Percentiles rank a stretch among this genome's conserved stretches.
These are phyloP conservation scores for Paedocypris sp. DNA, from an alignment of 2,113 vertebrate genomes.

Conservation along the genomic window DNA sequence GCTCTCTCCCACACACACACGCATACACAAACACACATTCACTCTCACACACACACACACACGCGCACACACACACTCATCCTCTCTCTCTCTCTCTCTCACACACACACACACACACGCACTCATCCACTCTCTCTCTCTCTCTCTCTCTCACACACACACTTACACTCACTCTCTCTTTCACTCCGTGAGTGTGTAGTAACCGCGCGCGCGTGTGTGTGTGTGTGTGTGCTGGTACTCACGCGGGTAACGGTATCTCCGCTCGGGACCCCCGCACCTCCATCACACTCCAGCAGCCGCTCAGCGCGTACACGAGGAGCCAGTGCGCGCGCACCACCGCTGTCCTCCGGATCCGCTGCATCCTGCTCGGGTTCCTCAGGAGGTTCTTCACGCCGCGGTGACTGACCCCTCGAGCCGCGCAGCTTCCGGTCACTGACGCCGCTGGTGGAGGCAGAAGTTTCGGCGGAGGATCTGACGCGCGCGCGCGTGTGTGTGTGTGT, in stretches of 20 bases:
- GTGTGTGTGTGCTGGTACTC: slow-evolving; percentile 40
- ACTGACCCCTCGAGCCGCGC: not conserved
- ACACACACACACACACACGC: too few species aligned
- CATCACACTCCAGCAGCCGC: slow-evolving; percentile 60
- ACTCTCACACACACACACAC: too few species aligned
- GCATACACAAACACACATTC: too few species aligned
- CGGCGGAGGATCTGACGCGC: not conserved
- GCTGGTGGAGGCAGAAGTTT: not conserved
- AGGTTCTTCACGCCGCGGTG: not conserved
- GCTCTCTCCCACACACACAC: too few species aligned
- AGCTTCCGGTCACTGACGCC: not conserved
- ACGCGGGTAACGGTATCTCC: slow-evolving; percentile 87
- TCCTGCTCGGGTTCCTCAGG: slow-evolving; percentile 36
- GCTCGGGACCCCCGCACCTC: slow-evolving; percentile 76
- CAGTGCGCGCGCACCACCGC: slow-evolving; percentile 48
- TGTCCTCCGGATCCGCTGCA: slow-evolving; percentile 52
- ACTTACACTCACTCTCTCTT: too few species aligned
- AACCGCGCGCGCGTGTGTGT: not conserved
- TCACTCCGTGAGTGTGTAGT: too few species aligned
- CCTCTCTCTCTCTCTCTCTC: too few species aligned
- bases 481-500: not conserved
- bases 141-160: too few species aligned
- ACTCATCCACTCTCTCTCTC: too few species aligned
- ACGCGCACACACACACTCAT: too few species aligned
- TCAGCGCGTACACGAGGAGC: slow-evolving; percentile 60